phyloP scores from a whole-genome alignment of 1,140 invertebrate genomes.

The Caligus rogercresseyi region DNA sequence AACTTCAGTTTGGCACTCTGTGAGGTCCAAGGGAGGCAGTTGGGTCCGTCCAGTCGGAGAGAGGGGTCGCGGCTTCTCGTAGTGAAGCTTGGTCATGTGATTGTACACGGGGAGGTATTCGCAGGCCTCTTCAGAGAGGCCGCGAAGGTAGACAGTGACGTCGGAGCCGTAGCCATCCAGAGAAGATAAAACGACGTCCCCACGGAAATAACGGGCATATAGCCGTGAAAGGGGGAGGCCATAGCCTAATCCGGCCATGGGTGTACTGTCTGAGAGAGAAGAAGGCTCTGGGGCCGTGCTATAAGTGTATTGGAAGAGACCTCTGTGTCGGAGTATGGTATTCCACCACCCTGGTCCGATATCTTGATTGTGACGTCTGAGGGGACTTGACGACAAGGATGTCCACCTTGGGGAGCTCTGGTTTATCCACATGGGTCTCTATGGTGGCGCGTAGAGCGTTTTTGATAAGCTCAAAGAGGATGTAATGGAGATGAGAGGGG shows the following conservation, averaged over 20 bases:
- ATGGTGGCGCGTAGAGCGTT: slow-evolving; percentile 93
- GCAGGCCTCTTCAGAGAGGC: slow-evolving; percentile 79
- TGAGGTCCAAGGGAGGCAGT: background rate
- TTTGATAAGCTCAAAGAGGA: slow-evolving; percentile 96
- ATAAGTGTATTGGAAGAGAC: slow-evolving; percentile 97
- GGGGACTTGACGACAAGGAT: slow-evolving; percentile 71
- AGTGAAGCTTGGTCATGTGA: slow-evolving; percentile 76
- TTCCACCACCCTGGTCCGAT: slow-evolving; percentile 62
- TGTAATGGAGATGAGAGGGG: slow-evolving; percentile 95
- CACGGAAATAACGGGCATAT: slow-evolving; percentile 94
- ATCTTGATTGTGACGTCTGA: slow-evolving; percentile 88
- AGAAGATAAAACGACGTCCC: slow-evolving; percentile 74
- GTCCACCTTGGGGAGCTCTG: slow-evolving; percentile 56
- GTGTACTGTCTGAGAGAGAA: background rate
- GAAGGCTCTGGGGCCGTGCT: slow-evolving; percentile 66
- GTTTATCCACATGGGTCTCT: slow-evolving; percentile 52
- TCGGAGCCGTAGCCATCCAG: slow-evolving; percentile 93
- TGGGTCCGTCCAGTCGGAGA: slow-evolving; percentile 48
- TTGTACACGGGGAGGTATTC: slow-evolving; percentile 91
- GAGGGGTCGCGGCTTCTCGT: slow-evolving; percentile 40
- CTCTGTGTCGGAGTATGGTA: slow-evolving; percentile 63
- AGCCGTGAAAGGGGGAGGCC: slow-evolving; percentile 86
- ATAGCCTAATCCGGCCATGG: slow-evolving; percentile 45
- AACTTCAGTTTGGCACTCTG: background rate
- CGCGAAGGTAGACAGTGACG: slow-evolving; percentile 76